Base-by-base conservation (phyloP, 2,113 vertebrate species). In the Cariama cristata region DNA sequence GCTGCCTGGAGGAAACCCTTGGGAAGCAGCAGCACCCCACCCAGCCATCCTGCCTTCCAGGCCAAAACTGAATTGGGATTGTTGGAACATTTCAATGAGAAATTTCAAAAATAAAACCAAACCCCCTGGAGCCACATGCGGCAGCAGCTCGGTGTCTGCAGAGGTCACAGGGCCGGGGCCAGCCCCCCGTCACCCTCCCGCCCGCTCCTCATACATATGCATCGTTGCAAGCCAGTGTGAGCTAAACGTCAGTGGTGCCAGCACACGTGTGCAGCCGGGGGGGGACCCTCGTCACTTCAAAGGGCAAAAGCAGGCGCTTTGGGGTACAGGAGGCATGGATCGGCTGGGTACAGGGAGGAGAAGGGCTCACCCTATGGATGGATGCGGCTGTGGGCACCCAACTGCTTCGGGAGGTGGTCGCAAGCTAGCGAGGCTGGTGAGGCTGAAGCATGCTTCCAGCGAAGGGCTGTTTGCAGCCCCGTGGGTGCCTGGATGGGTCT, bases 271-370 rank as follows among this genome's bases (percentile, higher is more conserved):
- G 2, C 27, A 73, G 87, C 66, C 13, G 0, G 49, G 44, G 50
- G 50, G 76, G 67, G 74, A 86, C 66, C 35, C 74, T 94, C 2
- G 5, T 94, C 2, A 5, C 69, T 66, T 60, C 1, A 6, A 74
- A 90, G 93, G 88, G 94, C 88, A 94, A 96, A 88, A 81, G 79
- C 64, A 49, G 58, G 64, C 2, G 4, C 55, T 93, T 5, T 38
- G 77, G 81, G 62, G 84, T 27, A 40, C 2, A 0, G 77, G 35
- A 58, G 32, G 63, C 58, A 30, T 2, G 2, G 53, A 35, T 14
- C 0, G 0, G 30, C 52, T 0, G 0, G 66, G 44, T 0, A 1
- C 44, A 88, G 33, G 5, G 14, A 47, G 49, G 11, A 59, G 38
- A 74, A 89, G 42, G 84, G 38, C 11, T 88, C 67, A 62, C 45